Conservation (phyloP, 1,140 invertebrate genomes). For the Drosophila rufa region DNA sequence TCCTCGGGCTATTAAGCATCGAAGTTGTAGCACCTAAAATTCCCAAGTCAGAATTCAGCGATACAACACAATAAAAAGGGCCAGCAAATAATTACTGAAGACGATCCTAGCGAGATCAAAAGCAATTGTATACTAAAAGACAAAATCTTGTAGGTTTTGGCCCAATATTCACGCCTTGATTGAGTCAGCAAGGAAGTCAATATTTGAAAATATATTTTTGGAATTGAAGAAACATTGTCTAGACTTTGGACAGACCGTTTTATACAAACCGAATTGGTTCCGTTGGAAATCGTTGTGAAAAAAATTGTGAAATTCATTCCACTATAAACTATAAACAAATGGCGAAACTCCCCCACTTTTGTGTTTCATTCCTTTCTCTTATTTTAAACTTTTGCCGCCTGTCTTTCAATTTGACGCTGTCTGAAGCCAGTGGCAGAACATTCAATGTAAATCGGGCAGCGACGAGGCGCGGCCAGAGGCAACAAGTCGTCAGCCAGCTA, state of each 20-base stretch:
- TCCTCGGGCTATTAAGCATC: too few species aligned
- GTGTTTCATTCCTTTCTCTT: neutral
- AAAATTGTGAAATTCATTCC: neutral
- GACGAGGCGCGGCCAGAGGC: neutral
- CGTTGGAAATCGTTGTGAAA: neutral
- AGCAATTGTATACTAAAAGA: too few species aligned
- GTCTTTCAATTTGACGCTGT: constrained; percentile 11
- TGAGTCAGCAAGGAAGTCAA: too few species aligned
- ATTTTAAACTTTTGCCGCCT: neutral
- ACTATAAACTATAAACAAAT: neutral
- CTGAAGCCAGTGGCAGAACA: neutral
- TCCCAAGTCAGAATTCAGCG: too few species aligned
- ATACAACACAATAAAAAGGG: too few species aligned
- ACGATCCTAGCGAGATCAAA: too few species aligned
- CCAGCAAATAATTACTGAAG: too few species aligned
- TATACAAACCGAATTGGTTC: neutral
- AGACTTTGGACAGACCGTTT: constrained; percentile 3
- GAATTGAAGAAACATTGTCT: constrained; percentile 2
- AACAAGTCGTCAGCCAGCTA: constrained; percentile 23
- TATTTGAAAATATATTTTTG: neutral
- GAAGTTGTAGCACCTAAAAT: too few species aligned
- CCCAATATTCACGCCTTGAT: too few species aligned
- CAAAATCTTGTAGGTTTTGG: too few species aligned
- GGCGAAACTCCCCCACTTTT: constrained; percentile 1
- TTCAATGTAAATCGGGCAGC: constrained; percentile 15